Percentiles rank a stretch among this genome's conserved stretches.
These are phyloP conservation scores for Brienomyrus longianalis DNA, from an alignment of 2,113 vertebrate species.

Conservation along the genomic window DNA sequence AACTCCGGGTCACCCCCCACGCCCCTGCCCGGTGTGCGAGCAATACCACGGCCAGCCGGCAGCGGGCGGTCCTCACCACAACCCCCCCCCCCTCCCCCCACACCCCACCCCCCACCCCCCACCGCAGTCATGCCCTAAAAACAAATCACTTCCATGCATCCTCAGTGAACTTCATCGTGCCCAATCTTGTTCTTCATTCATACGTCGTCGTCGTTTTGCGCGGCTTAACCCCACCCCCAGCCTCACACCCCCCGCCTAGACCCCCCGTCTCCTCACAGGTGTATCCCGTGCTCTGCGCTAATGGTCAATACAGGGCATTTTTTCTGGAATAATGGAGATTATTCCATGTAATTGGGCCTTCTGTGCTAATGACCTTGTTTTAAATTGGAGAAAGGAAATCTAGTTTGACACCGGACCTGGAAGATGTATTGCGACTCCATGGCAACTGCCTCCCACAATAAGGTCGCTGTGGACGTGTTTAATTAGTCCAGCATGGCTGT, in stretches of 20 bases:
- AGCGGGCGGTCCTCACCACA: no score
- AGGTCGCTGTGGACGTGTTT: conserved; percentile 63
- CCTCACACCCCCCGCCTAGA: background rate
- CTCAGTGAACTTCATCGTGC: background rate
- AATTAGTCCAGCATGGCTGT: conserved; percentile 61
- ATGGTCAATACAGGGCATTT: conserved; percentile 37
- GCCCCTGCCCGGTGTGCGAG: no score
- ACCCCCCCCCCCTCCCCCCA: no score
- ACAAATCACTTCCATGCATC: background rate
- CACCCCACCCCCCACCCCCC: background rate
- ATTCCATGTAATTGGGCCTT: conserved; percentile 46
- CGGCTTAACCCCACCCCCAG: background rate
- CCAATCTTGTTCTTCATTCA: background rate
- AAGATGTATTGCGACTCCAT: conserved; percentile 46
- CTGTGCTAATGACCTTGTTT: conserved; percentile 48
- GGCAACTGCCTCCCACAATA: conserved; percentile 57
- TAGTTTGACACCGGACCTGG: conserved; percentile 46
- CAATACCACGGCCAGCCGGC: background rate
- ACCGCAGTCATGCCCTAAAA: background rate
- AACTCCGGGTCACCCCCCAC: no score
- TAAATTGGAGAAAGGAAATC: conserved; percentile 47
- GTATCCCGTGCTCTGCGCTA: conserved; percentile 25
- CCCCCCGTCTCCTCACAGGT: conserved; percentile 13
- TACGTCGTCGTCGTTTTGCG: background rate
- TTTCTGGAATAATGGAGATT: conserved; percentile 37